These are phyloP conservation scores for Pampusana beccarii DNA, from an alignment of 2,113 vertebrate genomes.

Conservation along the genomic window DNA sequence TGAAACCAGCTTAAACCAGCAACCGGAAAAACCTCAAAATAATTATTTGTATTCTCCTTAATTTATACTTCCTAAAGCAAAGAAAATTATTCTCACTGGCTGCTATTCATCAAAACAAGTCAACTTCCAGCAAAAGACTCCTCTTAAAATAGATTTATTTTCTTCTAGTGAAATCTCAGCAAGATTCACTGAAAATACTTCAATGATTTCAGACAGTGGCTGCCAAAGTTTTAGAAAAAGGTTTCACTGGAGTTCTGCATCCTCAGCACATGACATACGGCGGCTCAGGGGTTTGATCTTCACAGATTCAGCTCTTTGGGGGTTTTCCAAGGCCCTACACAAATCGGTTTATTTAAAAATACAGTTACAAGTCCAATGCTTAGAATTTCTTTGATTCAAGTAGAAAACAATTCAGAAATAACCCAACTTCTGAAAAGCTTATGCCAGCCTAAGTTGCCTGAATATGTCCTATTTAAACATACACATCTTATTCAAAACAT, in stretches of 20 bases:
- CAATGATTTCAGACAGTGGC: not conserved
- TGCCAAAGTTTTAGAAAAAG: not conserved
- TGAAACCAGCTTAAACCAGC: not conserved
- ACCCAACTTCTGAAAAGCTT: not conserved
- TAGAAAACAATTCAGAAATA: not conserved
- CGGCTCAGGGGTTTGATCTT: not conserved
- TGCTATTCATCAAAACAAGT: not conserved
- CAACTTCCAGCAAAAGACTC: not conserved
- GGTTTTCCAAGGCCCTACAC: not conserved
- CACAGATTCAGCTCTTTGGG: not conserved
- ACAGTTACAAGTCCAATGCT: accelerated
- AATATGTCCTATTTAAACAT: not conserved
- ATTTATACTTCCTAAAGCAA: not conserved
- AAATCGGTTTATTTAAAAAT: not conserved
- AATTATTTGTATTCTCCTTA: not conserved
- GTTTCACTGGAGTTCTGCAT: not conserved
- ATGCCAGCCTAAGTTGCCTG: not conserved
- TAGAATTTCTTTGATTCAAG: not conserved
- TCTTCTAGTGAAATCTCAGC: not conserved
- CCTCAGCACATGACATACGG: not conserved
- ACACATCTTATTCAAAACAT: not conserved
- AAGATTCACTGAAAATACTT: not conserved
- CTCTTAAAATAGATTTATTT: not conserved
- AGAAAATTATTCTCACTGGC: not conserved
- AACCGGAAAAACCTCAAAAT: not conserved